These are phyloP conservation scores for Caenorhabditis plicata DNA, from an alignment of 2,888 invertebrate species.

Conservation along the genomic window DNA sequence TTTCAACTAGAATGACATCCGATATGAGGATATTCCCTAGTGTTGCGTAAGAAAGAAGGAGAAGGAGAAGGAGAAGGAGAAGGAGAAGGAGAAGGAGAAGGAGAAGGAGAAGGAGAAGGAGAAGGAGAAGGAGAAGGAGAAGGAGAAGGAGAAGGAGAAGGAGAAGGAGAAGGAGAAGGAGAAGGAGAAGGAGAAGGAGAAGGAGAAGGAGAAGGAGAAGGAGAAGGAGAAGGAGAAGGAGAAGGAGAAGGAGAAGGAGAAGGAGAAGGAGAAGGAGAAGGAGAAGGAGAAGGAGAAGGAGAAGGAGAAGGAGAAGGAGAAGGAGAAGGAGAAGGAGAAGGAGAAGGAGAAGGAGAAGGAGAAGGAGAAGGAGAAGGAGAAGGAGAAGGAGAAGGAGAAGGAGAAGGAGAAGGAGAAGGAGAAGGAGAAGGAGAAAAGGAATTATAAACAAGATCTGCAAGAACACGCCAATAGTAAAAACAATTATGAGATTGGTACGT, in stretches of 20 bases:
- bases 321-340: too few species aligned
- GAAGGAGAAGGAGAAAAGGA: too few species aligned
- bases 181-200: background rate
- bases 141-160: background rate
- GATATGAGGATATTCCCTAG: conserved; percentile 5
- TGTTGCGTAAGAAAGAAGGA: conserved; percentile 1
- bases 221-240: background rate
- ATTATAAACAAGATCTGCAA: too few species aligned
- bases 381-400: too few species aligned
- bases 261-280: background rate
- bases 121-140: conserved; percentile 5
- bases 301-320: background rate
- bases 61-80: conserved; percentile 5
- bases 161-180: background rate
- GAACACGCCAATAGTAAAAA: too few species aligned
- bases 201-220: background rate
- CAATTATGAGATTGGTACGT: too few species aligned
- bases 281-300: background rate
- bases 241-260: background rate
- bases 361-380: too few species aligned
- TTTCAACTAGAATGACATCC: conserved; percentile 8
- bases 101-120: background rate
- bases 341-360: too few species aligned
- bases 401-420: too few species aligned
- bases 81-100: conserved; percentile 5